A percentile compares a stretch with the other conserved stretches of the same genome.
Evolutionary conservation across 2,797 vertebrate species (phyloP).

Genomic region (Carapus acus): DNA sequence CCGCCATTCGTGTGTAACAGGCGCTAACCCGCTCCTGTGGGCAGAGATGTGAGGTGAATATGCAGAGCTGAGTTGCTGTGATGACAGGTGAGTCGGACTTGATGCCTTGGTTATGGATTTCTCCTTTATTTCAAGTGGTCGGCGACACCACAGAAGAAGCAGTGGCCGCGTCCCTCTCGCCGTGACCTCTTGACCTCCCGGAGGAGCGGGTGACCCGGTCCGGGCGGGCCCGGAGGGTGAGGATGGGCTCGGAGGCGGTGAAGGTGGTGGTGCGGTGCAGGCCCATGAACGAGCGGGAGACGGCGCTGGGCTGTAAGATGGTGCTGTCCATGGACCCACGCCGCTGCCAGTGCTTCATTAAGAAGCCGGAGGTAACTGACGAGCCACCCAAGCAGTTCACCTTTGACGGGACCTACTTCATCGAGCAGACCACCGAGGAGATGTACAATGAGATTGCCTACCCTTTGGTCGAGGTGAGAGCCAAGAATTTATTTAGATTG

Average conservation of each 20-base stretch:
- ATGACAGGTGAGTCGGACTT: background rate
- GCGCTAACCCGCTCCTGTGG: background rate
- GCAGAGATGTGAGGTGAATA: background rate
- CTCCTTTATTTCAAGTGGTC: background rate
- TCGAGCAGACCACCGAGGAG: constrained; percentile 79
- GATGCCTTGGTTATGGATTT: background rate
- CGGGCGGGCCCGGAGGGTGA: background rate
- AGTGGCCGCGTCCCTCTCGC: fast-evolving
- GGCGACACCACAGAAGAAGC: too few species aligned
- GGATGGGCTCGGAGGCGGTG: constrained; percentile 80
- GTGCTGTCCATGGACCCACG: constrained; percentile 72
- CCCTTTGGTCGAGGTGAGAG: constrained; percentile 81
- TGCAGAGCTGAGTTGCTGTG: background rate
- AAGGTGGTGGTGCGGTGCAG: constrained; percentile 84
- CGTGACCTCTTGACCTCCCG: background rate
- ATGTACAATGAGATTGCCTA: constrained; percentile 87
- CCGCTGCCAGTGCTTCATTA: constrained; percentile 79
- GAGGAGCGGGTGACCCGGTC: background rate
- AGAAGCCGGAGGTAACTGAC: constrained; percentile 61
- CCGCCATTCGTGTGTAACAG: background rate
- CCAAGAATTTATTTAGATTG: fast-evolving
- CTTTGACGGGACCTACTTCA: constrained; percentile 81
- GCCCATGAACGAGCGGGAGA: constrained; percentile 78
- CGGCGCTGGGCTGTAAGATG: constrained; percentile 63
- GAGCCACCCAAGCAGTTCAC: constrained; percentile 87